Conservation (phyloP, 2,113 vertebrate species). For the Ranitomeya variabilis region DNA sequence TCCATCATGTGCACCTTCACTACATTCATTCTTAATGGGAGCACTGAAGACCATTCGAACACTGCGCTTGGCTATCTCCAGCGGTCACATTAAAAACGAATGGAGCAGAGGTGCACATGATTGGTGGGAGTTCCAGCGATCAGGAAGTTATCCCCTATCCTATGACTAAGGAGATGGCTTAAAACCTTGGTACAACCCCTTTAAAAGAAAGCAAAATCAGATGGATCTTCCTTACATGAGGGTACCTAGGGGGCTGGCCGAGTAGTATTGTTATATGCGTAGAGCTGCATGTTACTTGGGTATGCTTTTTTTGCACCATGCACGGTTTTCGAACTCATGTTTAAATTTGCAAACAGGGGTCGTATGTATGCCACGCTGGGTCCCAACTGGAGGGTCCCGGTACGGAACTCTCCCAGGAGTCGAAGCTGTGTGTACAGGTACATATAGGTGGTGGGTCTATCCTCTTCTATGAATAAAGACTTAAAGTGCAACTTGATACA, state of each 20-base stretch:
- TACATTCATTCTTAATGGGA: too few relatives aligned
- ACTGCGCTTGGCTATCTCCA: too few relatives aligned
- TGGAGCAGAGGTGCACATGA: too few relatives aligned
- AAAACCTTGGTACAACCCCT: too few relatives aligned
- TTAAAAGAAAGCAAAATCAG: too few relatives aligned
- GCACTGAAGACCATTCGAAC: too few relatives aligned
- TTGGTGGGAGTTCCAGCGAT: too few relatives aligned
- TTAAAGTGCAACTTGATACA: constrained; percentile 5
- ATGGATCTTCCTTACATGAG: not conserved
- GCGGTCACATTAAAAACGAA: too few relatives aligned
- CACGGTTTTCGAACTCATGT: constrained; percentile 63
- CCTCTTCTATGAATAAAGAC: constrained; percentile 23
- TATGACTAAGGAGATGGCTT: too few relatives aligned
- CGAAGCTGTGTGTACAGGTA: constrained; percentile 93
- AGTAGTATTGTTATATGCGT: not conserved
- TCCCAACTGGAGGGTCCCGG: constrained; percentile 92
- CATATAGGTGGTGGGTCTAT: constrained; percentile 62
- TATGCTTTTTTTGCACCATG: constrained; percentile 23
- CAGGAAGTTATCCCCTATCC: too few relatives aligned
- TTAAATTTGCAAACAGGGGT: constrained; percentile 83
- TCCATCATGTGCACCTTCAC: too few relatives aligned
- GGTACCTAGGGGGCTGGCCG: not conserved
- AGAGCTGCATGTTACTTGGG: constrained; percentile 42
- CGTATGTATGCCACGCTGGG: constrained; percentile 94
- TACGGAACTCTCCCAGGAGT: constrained; percentile 86